Evolutionary conservation across 2,888 invertebrate species (phyloP).

Genomic region (Parnassius glacialis): DNA sequence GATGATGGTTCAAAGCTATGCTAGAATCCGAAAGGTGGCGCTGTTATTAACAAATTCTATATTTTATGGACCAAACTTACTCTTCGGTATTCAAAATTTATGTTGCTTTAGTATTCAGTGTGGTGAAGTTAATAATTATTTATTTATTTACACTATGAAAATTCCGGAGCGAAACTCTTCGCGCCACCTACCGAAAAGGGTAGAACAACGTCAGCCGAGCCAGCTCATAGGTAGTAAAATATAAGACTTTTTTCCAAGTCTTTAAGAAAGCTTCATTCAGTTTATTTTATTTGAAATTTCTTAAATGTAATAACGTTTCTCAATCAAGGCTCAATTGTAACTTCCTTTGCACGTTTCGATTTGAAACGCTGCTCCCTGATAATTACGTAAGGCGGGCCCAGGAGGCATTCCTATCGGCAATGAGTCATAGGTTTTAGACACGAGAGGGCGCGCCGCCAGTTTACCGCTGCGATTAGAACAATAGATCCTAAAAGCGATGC

Average conservation of each 20-base stretch:
- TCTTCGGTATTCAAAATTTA: no score
- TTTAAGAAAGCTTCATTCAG: not conserved
- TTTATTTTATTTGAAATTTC: not conserved
- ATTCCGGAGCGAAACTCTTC: no score
- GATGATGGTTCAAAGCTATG: no score
- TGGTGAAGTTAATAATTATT: no score
- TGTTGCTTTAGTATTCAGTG: no score
- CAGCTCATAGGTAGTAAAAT: no score
- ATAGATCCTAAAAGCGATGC: slow-evolving; percentile 38
- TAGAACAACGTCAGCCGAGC: no score
- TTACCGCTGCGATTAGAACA: slow-evolving; percentile 40
- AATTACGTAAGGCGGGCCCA: slow-evolving; percentile 53
- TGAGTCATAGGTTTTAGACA: slow-evolving; percentile 48
- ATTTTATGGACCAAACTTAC: no score
- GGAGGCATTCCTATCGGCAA: slow-evolving; percentile 53
- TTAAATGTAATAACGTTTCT: slow-evolving; percentile 41
- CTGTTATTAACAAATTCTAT: no score
- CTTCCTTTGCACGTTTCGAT: slow-evolving; percentile 55
- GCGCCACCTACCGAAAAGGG: no score
- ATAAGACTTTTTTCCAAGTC: not conserved
- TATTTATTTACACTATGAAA: no score
- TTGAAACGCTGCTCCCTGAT: slow-evolving; percentile 46
- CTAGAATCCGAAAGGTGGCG: no score
- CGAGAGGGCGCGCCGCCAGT: slow-evolving; percentile 42
- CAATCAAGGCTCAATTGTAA: slow-evolving; percentile 48